Percentiles rank a stretch among this genome's conserved stretches.
phyloP scores from a whole-genome alignment of 2,888 invertebrate species.

The Noctua janthina region DNA sequence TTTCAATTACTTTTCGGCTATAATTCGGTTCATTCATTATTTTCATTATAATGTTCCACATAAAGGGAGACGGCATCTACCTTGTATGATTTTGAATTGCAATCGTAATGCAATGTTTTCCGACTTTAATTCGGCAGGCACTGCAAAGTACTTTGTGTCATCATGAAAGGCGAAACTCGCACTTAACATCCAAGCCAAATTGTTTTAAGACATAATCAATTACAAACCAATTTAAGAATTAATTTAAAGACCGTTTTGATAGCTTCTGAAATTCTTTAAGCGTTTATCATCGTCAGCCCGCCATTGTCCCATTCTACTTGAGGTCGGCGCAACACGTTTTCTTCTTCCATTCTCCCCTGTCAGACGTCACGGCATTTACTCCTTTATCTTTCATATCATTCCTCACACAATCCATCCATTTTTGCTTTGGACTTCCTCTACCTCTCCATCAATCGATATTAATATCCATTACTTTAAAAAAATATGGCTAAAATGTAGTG shows the following conservation, averaged over 20 bases:
- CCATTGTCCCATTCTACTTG: no score
- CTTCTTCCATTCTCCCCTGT: no score
- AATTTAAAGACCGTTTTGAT: not conserved
- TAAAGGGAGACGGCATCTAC: slow-evolving; percentile 40
- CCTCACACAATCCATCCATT: no score
- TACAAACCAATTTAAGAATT: slow-evolving; percentile 10
- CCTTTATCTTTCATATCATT: no score
- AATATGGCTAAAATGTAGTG: not conserved
- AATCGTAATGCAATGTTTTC: slow-evolving; percentile 36
- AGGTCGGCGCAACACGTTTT: no score
- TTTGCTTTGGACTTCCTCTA: no score
- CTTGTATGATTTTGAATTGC: slow-evolving; percentile 39
- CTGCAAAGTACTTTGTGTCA: slow-evolving; percentile 10
- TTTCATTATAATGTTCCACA: slow-evolving; percentile 46
- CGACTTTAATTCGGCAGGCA: slow-evolving; percentile 32
- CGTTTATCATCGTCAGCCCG: not conserved
- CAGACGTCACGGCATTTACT: no score
- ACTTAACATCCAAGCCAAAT: slow-evolving; percentile 3
- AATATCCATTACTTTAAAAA: no score
- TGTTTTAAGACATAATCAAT: slow-evolving; percentile 9
- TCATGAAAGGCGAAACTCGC: slow-evolving; percentile 20
- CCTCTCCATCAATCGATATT: no score
- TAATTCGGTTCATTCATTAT: slow-evolving; percentile 54
- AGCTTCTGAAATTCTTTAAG: not conserved
- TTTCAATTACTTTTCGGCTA: slow-evolving; percentile 52